Evolutionary conservation across 1,140 invertebrate genomes (phyloP).

Genomic region (Meloidogyne chitwoodi): DNA sequence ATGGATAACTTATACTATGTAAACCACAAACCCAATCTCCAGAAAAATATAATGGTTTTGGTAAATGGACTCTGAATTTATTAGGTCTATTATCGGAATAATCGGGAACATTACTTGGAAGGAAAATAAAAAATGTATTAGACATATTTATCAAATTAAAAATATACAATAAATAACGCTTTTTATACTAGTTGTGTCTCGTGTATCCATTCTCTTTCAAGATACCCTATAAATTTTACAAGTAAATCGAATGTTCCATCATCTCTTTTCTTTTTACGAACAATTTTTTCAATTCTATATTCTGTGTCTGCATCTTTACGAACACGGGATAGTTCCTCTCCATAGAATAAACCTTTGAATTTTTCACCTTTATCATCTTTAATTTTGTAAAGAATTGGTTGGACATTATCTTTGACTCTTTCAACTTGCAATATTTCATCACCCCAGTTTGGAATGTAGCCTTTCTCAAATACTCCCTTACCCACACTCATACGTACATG

Average conservation of each 20-base stretch:
- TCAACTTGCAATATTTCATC: too few relatives aligned
- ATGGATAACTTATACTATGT: too few relatives aligned
- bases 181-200: background rate
- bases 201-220: too few relatives aligned
- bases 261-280: background rate
- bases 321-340: background rate
- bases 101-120: slow-evolving; percentile 11
- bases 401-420: background rate
- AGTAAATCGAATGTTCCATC: slow-evolving; percentile 4
- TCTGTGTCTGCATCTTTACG: slow-evolving; percentile 1
- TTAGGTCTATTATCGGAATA: too few relatives aligned
- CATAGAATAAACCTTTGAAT: slow-evolving; percentile 10
- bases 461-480: too few relatives aligned
- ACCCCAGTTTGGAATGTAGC: too few relatives aligned
- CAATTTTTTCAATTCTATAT: background rate
- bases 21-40: too few relatives aligned
- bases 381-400: background rate
- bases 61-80: too few relatives aligned
- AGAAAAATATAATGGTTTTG: too few relatives aligned
- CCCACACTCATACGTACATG: too few relatives aligned
- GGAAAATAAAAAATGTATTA: slow-evolving; percentile 16
- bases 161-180: background rate
- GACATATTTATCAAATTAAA: background rate
- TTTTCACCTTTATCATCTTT: background rate
- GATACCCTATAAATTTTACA: slow-evolving; percentile 9